These are phyloP conservation scores for Allophyes oxyacanthae DNA, from an alignment of 2,888 invertebrate genomes.

Conservation along the genomic window DNA sequence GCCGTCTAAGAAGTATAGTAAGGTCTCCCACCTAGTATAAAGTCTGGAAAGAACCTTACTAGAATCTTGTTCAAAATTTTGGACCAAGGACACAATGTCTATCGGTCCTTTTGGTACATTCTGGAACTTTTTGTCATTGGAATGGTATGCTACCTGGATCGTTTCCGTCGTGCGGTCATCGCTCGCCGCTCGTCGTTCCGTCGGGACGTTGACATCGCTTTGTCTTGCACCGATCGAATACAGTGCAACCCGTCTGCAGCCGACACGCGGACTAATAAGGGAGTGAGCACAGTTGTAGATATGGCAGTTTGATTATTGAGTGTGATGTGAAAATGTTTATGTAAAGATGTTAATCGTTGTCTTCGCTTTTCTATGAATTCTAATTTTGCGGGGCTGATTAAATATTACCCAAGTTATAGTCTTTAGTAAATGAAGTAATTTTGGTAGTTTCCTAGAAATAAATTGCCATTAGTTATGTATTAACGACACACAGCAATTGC, in stretches of 20 bases:
- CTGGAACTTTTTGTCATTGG: conserved; percentile 11
- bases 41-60: too few relatives aligned
- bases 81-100: too few relatives aligned
- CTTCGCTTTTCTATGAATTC: not conserved
- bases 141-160: conserved; percentile 34
- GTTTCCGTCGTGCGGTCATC: conserved; percentile 59
- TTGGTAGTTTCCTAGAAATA: too few relatives aligned
- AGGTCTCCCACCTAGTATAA: too few relatives aligned
- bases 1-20: too few relatives aligned
- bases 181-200: conserved; percentile 47
- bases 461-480: too few relatives aligned
- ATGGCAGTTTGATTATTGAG: conserved; percentile 14
- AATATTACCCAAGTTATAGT: too few relatives aligned
- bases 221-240: conserved; percentile 71
- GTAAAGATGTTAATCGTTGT: not conserved
- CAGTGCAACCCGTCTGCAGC: conserved; percentile 48
- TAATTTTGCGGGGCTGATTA: too few relatives aligned
- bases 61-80: too few relatives aligned
- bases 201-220: conserved; percentile 79
- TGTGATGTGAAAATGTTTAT: not conserved
- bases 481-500: too few relatives aligned
- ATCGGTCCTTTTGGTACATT: conserved; percentile 6
- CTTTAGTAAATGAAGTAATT: too few relatives aligned
- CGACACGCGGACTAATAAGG: conserved; percentile 1
- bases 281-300: conserved; percentile 29